phyloP scores from a whole-genome alignment of 1,140 invertebrate species.

The Sminthurides bifidus region DNA sequence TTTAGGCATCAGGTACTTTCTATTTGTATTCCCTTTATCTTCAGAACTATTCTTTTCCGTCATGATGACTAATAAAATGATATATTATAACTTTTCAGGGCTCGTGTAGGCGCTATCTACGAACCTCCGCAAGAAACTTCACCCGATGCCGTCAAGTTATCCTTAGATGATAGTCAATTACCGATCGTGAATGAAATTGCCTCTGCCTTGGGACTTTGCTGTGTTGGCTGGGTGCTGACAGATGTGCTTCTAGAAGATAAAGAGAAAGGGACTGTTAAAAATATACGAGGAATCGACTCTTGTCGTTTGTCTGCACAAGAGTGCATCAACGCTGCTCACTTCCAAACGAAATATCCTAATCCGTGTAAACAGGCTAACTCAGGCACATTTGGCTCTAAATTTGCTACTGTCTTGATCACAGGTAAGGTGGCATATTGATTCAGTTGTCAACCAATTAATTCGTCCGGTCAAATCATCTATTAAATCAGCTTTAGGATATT shows the following conservation, averaged over 20 bases:
- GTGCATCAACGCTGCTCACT: constrained; percentile 91
- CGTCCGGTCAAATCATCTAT: no score
- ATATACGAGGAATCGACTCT: constrained; percentile 52
- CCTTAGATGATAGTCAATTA: constrained; percentile 55
- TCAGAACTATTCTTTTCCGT: no score
- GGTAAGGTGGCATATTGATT: no score
- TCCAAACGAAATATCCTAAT: constrained; percentile 88
- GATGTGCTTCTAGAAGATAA: constrained; percentile 83
- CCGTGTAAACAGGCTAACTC: constrained; percentile 70
- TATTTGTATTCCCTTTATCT: no score
- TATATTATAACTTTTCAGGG: no score
- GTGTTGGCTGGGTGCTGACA: constrained; percentile 98
- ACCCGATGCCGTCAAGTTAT: constrained; percentile 53
- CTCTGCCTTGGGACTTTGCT: constrained; percentile 58
- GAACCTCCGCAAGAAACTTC: constrained; percentile 86
- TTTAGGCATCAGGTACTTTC: constrained; percentile 62
- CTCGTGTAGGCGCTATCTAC: constrained; percentile 89
- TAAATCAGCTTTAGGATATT: no score
- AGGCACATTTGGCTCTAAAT: constrained; percentile 94
- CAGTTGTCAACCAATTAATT: no score
- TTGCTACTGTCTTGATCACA: constrained; percentile 95
- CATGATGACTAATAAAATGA: no score
- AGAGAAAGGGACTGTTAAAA: constrained; percentile 70
- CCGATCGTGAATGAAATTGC: constrained; percentile 66
- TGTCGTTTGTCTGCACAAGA: constrained; percentile 96